Percentiles rank a stretch among this genome's conserved stretches.
phyloP scores from a whole-genome alignment of 2,113 vertebrate genomes.

The Thalassoma bifasciatum region DNA sequence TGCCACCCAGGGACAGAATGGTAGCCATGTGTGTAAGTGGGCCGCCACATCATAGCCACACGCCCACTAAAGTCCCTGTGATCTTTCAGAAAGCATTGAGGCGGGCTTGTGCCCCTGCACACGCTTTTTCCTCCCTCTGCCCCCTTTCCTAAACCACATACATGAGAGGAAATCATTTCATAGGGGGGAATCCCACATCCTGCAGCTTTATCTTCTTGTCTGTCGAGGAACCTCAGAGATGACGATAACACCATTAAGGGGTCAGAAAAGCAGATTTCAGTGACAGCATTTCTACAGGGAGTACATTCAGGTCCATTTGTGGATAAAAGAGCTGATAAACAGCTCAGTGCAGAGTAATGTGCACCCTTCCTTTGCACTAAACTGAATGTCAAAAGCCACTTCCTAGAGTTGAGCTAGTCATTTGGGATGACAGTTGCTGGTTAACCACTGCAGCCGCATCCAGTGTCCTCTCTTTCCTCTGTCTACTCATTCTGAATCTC shows the following conservation, averaged over 20 bases:
- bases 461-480: constrained; percentile 59
- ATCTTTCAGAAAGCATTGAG: constrained; percentile 43
- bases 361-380: constrained; percentile 53
- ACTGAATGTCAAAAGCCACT: constrained; percentile 58
- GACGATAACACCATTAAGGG: constrained; percentile 18
- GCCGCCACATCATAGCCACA: constrained; percentile 69
- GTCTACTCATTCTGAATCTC: constrained; percentile 47
- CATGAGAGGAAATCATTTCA: constrained; percentile 60
- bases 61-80: constrained; percentile 55
- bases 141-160: constrained; percentile 39
- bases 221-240: constrained; percentile 24
- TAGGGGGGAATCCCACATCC: constrained; percentile 69
- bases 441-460: constrained; percentile 67
- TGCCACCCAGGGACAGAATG: constrained; percentile 55
- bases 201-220: constrained; percentile 60
- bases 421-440: constrained; percentile 61
- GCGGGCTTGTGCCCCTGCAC: constrained; percentile 21
- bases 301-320: neutral
- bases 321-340: constrained; percentile 22
- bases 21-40: constrained; percentile 62
- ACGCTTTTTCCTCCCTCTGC: constrained; percentile 41
- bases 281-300: neutral
- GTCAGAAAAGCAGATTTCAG: constrained; percentile 6
- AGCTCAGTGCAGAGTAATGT: constrained; percentile 20
- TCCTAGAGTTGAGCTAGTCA: constrained; percentile 58